phyloP scores from a whole-genome alignment of 2,888 invertebrate species.

The Epicampocera succincta region DNA sequence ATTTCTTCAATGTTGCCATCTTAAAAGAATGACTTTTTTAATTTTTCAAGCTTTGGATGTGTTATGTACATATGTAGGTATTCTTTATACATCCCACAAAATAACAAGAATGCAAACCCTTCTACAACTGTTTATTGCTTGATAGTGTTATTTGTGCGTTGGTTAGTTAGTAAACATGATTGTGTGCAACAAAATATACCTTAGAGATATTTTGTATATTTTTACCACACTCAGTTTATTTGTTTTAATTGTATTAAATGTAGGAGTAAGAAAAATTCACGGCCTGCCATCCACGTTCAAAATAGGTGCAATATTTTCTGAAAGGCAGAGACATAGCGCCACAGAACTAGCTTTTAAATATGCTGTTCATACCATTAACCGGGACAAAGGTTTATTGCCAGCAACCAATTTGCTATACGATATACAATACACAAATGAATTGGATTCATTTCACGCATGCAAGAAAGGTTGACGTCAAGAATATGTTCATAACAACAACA shows the following conservation, averaged over 20 bases:
- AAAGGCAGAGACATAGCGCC: conserved; percentile 87
- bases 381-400: conserved; percentile 87
- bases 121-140: neutral
- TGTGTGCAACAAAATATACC: neutral
- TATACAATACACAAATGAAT: conserved; percentile 87
- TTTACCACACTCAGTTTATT: neutral
- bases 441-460: conserved; percentile 91
- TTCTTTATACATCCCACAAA: too few species aligned
- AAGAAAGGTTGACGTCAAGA: conserved; percentile 84
- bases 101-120: conserved; percentile 30
- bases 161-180: neutral
- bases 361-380: conserved; percentile 90
- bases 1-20: too few species aligned
- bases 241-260: neutral
- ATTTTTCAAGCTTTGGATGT: too few species aligned
- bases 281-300: conserved; percentile 32
- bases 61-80: too few species aligned
- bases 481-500: too few species aligned
- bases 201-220: neutral
- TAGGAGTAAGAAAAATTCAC: neutral
- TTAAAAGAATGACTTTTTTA: too few species aligned
- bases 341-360: conserved; percentile 90
- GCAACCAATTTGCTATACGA: conserved; percentile 88
- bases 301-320: conserved; percentile 88
- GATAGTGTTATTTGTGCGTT: neutral